Percentiles rank a stretch among this genome's conserved stretches.
Evolutionary conservation across 2,888 invertebrate genomes (phyloP).

Genomic region (Alsophila aescularia): DNA sequence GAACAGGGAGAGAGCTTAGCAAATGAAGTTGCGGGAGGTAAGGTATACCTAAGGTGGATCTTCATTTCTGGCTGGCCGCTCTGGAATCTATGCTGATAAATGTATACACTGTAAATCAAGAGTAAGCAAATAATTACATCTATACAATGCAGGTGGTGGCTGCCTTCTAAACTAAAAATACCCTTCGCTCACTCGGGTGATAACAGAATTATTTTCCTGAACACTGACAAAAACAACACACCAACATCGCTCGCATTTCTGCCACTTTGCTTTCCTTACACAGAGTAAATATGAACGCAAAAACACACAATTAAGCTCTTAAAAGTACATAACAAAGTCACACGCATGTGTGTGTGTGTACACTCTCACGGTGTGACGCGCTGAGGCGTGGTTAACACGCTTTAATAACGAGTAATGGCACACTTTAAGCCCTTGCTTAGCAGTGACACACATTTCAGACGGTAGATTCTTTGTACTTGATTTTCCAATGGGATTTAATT

Average conservation of each 20-base stretch:
- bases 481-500: constrained; percentile 1
- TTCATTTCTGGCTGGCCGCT: too few species aligned
- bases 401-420: constrained; percentile 22
- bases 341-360: constrained; percentile 15
- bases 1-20: too few species aligned
- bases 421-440: constrained; percentile 15
- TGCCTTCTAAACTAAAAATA: background rate
- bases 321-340: constrained; percentile 16
- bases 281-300: background rate
- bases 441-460: constrained; percentile 9
- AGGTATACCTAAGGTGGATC: too few species aligned
- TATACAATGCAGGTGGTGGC: too few species aligned
- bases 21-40: too few species aligned
- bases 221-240: too few species aligned
- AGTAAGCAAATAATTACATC: too few species aligned
- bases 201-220: too few species aligned
- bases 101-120: too few species aligned
- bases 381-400: constrained; percentile 16
- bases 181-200: too few species aligned
- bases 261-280: background rate
- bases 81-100: too few species aligned
- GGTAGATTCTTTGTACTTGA: constrained; percentile 3
- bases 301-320: background rate
- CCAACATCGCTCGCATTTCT: too few species aligned
- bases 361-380: constrained; percentile 7